Percentiles rank a stretch among this genome's conserved stretches.
These are phyloP conservation scores for Cryptoblepharus egeriae DNA, from an alignment of 2,797 vertebrate genomes.

Conservation along the genomic window DNA sequence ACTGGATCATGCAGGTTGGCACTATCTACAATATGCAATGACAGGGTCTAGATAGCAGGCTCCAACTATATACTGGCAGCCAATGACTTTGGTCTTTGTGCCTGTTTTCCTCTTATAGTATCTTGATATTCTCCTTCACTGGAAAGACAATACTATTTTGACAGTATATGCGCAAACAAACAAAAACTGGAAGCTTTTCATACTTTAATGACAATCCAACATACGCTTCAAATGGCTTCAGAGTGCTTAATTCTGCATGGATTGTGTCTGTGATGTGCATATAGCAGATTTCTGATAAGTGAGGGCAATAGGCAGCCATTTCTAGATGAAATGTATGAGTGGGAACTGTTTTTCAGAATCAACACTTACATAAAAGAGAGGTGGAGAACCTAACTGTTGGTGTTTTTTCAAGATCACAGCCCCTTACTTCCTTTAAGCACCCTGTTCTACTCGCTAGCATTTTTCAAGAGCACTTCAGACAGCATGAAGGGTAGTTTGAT, in stretches of 20 bases:
- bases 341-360: too few relatives aligned
- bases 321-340: too few relatives aligned
- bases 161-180: neutral
- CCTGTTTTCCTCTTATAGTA: neutral
- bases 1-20: slow-evolving; percentile 1
- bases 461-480: too few relatives aligned
- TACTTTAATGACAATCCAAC: neutral
- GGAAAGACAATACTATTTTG: neutral
- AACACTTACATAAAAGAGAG: too few relatives aligned
- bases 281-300: neutral
- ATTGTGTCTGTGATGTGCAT: neutral
- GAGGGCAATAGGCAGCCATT: too few relatives aligned
- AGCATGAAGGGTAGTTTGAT: too few relatives aligned
- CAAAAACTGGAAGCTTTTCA: neutral
- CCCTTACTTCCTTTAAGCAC: too few relatives aligned
- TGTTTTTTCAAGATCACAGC: too few relatives aligned
- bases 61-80: neutral
- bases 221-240: neutral
- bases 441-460: too few relatives aligned
- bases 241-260: neutral
- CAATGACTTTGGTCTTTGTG: neutral
- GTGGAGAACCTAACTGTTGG: too few relatives aligned
- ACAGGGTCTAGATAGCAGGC: neutral
- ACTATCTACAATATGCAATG: slow-evolving; percentile 14
- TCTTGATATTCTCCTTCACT: neutral